Evolutionary conservation across 2,113 vertebrate species (phyloP), one percentile per base, ranked within the genome.

Genomic region (Pitta sordida): DNA sequence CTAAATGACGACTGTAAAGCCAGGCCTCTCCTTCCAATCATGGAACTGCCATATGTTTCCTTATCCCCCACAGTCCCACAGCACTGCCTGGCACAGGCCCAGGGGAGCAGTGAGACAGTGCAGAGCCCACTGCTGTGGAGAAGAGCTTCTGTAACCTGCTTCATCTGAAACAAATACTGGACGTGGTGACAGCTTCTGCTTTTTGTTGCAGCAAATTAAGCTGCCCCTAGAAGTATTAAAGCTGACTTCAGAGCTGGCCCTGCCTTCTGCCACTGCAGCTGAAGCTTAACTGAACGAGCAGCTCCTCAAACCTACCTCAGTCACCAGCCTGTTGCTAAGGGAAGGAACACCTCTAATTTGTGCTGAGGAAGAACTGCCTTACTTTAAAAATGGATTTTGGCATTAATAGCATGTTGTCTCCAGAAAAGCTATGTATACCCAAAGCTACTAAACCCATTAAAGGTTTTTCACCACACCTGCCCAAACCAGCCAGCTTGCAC

Each of bases 381-480:
- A 16, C 68, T 86, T 87, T 86, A 83, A 83, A 90, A 94, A 78
- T 24, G 60, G 83, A 67, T 84, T 62, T 89, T 89, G 56, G 49
- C 64, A 82, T 82, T 95, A 87, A 85, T 82, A 93, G 74, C 70
- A 22, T 2, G 18, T 34, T 94, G 73, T 78, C 83, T 95, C 39
- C 60, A 55, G 64, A 71, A 93, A 58, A 81, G 44, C 60, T 67
- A 9, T 12, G 43, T 49, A 43, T 52, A 91, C 71, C 22, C 65
- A 91, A 85, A 83, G 53, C 94, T 86, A 68, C 74, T 68, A 49
- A 90, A 69, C 53, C 30, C 17, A 65, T 65, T 56, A 80, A 73
- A 70, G 75, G 34, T 22, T 88, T 91, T 90, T 90, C 93, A 73
- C 63, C 85, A 87, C 78, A 76, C 70, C 93, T 89, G 62, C 82